Percentiles rank a stretch among this genome's conserved stretches.
These are phyloP conservation scores for Myotis myotis DNA, from an alignment of 2,797 vertebrate genomes.

Conservation along the genomic window DNA sequence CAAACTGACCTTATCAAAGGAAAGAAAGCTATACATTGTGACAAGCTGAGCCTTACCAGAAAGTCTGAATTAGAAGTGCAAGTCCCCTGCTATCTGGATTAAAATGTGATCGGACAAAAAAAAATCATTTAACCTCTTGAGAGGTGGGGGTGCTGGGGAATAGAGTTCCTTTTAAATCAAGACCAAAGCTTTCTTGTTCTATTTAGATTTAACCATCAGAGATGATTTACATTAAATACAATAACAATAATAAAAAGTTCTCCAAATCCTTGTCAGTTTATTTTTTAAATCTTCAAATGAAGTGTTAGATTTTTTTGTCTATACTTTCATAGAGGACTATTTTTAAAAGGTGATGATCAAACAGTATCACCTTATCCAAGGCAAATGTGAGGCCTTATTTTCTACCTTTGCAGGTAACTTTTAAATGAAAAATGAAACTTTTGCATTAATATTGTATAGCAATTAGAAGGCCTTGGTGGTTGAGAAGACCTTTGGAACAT, in stretches of 20 bases:
- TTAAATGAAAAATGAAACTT: conserved; percentile 43
- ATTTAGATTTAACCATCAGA: not conserved
- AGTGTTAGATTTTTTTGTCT: conserved; percentile 4
- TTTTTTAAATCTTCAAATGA: not conserved
- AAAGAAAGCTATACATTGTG: conserved; percentile 80
- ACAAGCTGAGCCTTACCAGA: conserved; percentile 76
- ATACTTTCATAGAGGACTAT: not conserved
- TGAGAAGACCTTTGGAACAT: not conserved
- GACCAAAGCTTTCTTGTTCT: not conserved
- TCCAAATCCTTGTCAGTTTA: not conserved
- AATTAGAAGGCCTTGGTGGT: not conserved
- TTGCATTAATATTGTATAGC: not conserved
- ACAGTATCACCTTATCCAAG: not conserved
- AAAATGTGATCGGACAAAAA: conserved; percentile 58
- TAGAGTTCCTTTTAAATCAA: conserved; percentile 47
- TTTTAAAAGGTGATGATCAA: not conserved
- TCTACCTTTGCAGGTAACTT: not conserved
- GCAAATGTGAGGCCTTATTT: not conserved
- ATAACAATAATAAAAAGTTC: not conserved
- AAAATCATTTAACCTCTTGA: conserved; percentile 60
- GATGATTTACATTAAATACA: not conserved
- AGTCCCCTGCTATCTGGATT: conserved; percentile 72
- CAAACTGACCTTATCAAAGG: conserved; percentile 85
- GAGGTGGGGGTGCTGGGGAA: not conserved
- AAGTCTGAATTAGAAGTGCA: conserved; percentile 76